Base-by-base conservation (phyloP, 1,140 invertebrate species). In the Tetramorium parvispinum region DNA sequence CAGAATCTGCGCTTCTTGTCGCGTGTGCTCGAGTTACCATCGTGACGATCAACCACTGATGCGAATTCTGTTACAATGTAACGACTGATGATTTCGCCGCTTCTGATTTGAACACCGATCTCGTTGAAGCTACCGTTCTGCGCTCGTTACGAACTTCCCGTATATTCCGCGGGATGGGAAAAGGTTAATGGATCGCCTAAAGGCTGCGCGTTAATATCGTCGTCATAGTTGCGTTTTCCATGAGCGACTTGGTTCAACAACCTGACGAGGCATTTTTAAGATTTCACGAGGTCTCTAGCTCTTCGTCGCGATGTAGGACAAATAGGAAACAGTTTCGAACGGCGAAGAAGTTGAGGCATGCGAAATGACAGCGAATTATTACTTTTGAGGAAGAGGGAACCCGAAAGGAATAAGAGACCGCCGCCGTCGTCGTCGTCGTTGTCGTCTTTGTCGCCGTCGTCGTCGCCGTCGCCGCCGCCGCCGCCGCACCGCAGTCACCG, bases 351-450 rank as follows among this genome's bases (percentile, higher is more conserved):
- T 77, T 70, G 63, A n/a, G 51, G 70, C 83, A 83, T 88, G 82
- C 59, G 66, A 86, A 89, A 89, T 86, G 76, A 86, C 40, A 65
- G 70, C 63, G 66, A 89, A 88, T 88, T 85, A 88, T 88, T 85
- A 43, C 73, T 27, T 21, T 24, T 51, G 61, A 88, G 61, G 55
- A 89, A 89, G 43, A 82, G 40, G 46, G n/a, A 79, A 75, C 13
- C 53, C 46, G 46, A 18, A n/a, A 11, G 37, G 43, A 24, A 68
- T 68, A 63, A 46, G 73, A 65, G 24, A 78, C 3, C 24, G 24
- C n/a, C 57, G 18, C 3, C 24, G 55, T 6, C 43, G 37, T 43
- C 32, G 8, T 10, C 40, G 40, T 43, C 43, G 43, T 40, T 43
- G 32, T n/a, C 0, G n/a, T 66, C 11, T 3, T 43, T 10, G 8